Percentiles rank a stretch among this genome's conserved stretches.
Conservation (phyloP, 2,113 vertebrate genomes). For the Heterochromis multidens region DNA sequence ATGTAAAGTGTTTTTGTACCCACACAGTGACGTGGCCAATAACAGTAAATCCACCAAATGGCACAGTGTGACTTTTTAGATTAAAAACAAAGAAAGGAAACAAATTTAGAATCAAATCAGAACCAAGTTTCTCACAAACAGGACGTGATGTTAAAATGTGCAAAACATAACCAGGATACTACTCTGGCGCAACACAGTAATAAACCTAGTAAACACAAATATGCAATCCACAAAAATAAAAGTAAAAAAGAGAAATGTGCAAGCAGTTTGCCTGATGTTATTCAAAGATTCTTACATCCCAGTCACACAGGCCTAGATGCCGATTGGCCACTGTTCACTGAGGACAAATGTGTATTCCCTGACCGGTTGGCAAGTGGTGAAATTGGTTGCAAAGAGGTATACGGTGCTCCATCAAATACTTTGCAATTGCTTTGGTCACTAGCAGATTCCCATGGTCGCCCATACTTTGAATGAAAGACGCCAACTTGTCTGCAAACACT, state of each 20-base stretch:
- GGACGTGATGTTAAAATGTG: background rate
- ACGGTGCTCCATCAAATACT: background rate
- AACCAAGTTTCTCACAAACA: background rate
- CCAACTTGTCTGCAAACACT: background rate
- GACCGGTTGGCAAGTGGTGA: background rate
- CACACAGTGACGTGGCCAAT: background rate
- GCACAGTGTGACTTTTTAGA: background rate
- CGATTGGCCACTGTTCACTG: background rate
- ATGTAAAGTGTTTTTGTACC: background rate
- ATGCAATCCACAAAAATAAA: background rate
- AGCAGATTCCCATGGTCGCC: background rate
- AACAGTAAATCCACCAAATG: background rate
- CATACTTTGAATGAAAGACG: background rate
- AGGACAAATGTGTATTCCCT: background rate
- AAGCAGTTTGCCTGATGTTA: too few relatives aligned
- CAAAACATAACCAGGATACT: background rate
- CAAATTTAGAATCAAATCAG: background rate
- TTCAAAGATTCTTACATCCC: background rate
- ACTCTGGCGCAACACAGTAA: rapidly evolving
- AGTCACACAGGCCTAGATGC: background rate
- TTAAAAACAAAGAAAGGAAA: background rate
- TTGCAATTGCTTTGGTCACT: background rate
- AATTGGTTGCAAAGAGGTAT: background rate
- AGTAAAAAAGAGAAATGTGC: background rate
- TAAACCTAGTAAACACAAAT: background rate